These are phyloP conservation scores for Poecilia wingei DNA, from an alignment of 2,797 vertebrate genomes.

Conservation along the genomic window DNA sequence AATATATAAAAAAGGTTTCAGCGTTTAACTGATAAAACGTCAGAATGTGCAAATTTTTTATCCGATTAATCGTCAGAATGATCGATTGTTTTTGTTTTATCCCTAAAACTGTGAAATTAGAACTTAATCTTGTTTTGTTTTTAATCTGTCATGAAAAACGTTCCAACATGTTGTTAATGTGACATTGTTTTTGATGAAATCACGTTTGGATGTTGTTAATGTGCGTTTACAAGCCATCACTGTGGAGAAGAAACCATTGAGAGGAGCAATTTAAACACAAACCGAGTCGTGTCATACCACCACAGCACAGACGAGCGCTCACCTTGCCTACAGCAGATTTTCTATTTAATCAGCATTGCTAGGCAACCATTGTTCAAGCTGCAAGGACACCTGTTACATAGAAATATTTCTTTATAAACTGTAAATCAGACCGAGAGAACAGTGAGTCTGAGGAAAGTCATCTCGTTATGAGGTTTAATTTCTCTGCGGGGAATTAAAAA, in stretches of 20 bases:
- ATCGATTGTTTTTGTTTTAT: not conserved
- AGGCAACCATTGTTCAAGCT: conserved; percentile 4
- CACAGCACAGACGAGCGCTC: not conserved
- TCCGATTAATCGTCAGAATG: not conserved
- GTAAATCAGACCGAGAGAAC: conserved; percentile 11
- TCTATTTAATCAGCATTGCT: conserved; percentile 25
- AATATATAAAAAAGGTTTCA: too few species aligned
- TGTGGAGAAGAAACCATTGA: not conserved
- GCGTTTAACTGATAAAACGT: too few species aligned
- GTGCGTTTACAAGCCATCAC: not conserved
- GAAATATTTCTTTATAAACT: conserved; percentile 18
- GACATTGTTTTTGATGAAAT: not conserved
- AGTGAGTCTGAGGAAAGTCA: conserved; percentile 16
- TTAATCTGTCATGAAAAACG: not conserved
- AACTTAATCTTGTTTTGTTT: not conserved
- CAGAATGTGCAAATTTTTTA: too few species aligned
- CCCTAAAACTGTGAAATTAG: not conserved
- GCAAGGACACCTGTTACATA: conserved; percentile 13
- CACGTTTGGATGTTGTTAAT: not conserved
- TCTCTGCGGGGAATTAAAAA: conserved; percentile 22
- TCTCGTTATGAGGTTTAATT: conserved; percentile 44
- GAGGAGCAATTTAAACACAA: conserved; percentile 9
- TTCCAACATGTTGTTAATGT: not conserved
- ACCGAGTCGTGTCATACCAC: not conserved
- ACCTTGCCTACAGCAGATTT: not conserved